A percentile compares a stretch with the other conserved stretches of the same genome.
These are phyloP conservation scores for Coenobita brevimanus DNA, from an alignment of 1,140 invertebrate species.

Conservation along the genomic window DNA sequence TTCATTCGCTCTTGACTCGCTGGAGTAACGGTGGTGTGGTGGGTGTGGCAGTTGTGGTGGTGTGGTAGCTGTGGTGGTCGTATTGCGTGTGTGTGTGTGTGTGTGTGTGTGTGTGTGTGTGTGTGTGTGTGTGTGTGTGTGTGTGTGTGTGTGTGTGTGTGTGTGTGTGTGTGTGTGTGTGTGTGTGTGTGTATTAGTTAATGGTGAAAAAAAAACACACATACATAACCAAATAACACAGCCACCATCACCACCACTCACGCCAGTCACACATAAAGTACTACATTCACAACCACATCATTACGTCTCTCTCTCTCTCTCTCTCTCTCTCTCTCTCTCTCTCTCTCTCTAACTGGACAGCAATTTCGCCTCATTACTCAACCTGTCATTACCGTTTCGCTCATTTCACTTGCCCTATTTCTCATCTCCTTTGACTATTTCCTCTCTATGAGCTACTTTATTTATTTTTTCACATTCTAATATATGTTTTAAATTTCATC, in stretches of 20 bases:
- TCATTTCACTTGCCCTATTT: not conserved
- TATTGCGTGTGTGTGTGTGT: too few species aligned
- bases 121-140: conserved; percentile 45
- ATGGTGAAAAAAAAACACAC: too few species aligned
- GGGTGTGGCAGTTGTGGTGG: not conserved
- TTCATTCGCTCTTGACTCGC: too few species aligned
- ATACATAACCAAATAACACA: not conserved
- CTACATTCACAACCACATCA: not conserved
- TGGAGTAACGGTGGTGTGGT: not conserved
- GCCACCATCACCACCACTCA: not conserved
- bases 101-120: conserved; percentile 40
- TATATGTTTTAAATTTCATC: too few species aligned
- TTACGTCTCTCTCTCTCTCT: not conserved
- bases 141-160: conserved; percentile 41
- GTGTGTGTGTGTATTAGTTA: conserved; percentile 31
- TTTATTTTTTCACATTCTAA: too few species aligned
- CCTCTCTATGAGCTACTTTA: too few species aligned
- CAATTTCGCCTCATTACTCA: not conserved
- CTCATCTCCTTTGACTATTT: too few species aligned
- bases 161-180: conserved; percentile 43
- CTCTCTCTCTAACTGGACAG: not conserved
- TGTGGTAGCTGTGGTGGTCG: too few species aligned
- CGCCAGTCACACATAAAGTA: not conserved
- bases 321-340: not conserved
- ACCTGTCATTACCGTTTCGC: not conserved